phyloP scores from a whole-genome alignment of 1,140 invertebrate species.

The Neoseiulus cucumeris region DNA sequence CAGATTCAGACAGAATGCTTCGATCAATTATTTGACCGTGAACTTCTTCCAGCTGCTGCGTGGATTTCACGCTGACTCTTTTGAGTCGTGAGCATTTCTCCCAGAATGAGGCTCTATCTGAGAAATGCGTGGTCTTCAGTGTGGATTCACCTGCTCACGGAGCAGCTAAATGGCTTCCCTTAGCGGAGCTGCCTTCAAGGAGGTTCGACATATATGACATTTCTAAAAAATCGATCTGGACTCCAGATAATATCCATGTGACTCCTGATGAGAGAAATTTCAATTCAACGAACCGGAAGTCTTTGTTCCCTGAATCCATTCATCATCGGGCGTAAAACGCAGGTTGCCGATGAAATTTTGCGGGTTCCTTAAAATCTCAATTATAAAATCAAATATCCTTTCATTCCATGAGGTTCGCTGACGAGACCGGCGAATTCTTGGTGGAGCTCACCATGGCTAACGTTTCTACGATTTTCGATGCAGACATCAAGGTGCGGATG shows the following conservation, averaged over 20 bases:
- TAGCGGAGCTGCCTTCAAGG: conserved; percentile 48
- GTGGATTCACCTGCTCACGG: conserved; percentile 41
- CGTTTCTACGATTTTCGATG: conserved; percentile 50
- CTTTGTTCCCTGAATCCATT: too few relatives aligned
- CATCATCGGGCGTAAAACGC: too few relatives aligned
- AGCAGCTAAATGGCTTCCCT: conserved; percentile 47
- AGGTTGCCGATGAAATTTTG: too few relatives aligned
- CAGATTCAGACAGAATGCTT: too few relatives aligned
- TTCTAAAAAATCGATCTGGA: too few relatives aligned
- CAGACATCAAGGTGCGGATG: conserved; percentile 32
- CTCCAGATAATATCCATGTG: too few relatives aligned
- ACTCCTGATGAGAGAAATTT: too few relatives aligned
- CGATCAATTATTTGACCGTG: too few relatives aligned
- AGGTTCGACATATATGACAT: conserved; percentile 24
- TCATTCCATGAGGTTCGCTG: conserved; percentile 37
- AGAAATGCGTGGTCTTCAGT: conserved; percentile 52
- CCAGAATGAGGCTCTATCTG: conserved; percentile 57
- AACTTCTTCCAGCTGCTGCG: conserved; percentile 42
- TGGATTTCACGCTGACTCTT: conserved; percentile 63
- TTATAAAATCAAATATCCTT: too few relatives aligned
- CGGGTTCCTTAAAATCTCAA: too few relatives aligned
- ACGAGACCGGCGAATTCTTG: conserved; percentile 61
- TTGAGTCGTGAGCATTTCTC: conserved; percentile 67
- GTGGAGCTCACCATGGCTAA: conserved; percentile 56
- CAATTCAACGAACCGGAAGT: too few relatives aligned